Evolutionary conservation across 2,888 invertebrate species (phyloP).

Genomic region (Leptinotarsa rubiginosa): DNA sequence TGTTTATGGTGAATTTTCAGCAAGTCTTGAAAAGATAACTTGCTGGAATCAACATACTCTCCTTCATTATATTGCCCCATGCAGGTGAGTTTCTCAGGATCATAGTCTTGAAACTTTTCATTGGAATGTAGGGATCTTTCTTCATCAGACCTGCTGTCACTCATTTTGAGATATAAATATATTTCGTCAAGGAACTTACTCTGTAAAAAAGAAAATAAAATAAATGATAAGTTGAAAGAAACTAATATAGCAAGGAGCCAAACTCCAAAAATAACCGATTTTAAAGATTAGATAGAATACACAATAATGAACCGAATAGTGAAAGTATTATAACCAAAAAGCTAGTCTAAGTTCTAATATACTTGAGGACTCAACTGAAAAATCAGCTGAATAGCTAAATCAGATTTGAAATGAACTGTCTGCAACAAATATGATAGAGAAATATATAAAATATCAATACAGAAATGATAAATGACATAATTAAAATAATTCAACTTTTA

Average conservation of each 20-base stretch:
- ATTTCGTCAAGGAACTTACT: background rate
- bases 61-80: constrained; percentile 37
- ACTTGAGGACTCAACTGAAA: no score
- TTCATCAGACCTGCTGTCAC: constrained; percentile 38
- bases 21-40: constrained; percentile 56
- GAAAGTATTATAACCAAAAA: no score
- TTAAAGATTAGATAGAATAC: no score
- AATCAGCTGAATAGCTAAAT: no score
- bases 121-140: constrained; percentile 38
- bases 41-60: constrained; percentile 53
- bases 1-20: constrained; percentile 58
- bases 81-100: constrained; percentile 36
- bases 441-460: no score
- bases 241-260: background rate
- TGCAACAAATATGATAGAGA: no score
- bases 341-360: no score
- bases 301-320: no score
- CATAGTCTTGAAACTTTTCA: constrained; percentile 43
- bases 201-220: background rate
- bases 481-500: no score
- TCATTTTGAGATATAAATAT: constrained; percentile 37
- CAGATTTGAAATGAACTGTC: no score
- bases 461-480: no score
- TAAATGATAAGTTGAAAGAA: background rate
- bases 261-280: no score